Base-by-base conservation (phyloP, 1,140 invertebrate species). In the Procambarus clarkii region DNA sequence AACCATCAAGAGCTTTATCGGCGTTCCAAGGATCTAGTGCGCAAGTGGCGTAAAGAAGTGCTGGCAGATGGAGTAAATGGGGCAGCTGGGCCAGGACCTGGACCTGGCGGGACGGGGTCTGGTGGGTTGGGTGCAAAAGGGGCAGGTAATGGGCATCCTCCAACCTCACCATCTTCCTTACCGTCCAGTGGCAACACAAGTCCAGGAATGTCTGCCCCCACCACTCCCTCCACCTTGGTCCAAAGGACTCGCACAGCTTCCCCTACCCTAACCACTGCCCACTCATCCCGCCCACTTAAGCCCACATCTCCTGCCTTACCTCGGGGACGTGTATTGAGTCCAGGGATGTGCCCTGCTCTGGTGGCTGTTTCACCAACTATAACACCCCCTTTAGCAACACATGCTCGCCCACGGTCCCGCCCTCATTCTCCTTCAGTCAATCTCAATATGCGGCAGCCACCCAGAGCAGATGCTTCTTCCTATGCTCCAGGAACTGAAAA, bases 21-120 rank as follows among this genome's bases (percentile, higher is more conserved):
- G 93, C 96, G 98, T 92, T 97, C 97, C 21, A 99, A 99, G 94
- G 97, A 97, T 94, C 95, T 99, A 94, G 96, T 99, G 58, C 97
- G 98, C 93, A 96, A 96, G 95, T 99, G 98, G 98, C 96, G 98
- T 93, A 95, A 96, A 97, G 95, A 95, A 98, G 92, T 94, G 97
- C 93, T 96, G 96, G 88, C 95, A 95, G 81, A 94, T 94, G 82
- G 95, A 92, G 79, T 95, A 90, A 94, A 92, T 94, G 94, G 89
- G 78, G 80, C 84, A 60, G 84, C 87, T 54, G 92, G 92, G 15
- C 69, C 91, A 48, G 93, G 93, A 44, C 92, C 92, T 60, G 92
- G 84, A 86, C 92, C 92, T 76, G 93, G 92, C 44, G 77, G 85
- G 46, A 88, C 71, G 45, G 92, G 88, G 79, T 46, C 88, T 60